These are phyloP conservation scores for Sinocyclocheilus rhinocerous DNA, from an alignment of 2,113 vertebrate species.

Conservation along the genomic window DNA sequence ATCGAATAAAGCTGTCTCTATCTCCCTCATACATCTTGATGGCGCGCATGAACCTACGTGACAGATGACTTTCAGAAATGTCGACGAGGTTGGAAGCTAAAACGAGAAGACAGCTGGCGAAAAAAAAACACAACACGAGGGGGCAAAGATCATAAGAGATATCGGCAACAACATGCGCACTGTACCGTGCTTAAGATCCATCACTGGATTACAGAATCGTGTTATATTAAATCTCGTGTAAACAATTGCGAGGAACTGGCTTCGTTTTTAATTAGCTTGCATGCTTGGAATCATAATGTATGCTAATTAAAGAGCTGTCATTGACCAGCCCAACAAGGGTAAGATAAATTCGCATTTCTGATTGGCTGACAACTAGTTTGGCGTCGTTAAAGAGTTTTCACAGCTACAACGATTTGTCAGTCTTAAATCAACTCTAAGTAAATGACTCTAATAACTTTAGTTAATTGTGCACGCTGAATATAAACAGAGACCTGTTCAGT, in stretches of 20 bases:
- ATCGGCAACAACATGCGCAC: background rate
- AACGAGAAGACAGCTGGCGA: constrained; percentile 8
- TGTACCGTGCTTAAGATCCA: constrained; percentile 4
- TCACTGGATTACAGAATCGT: background rate
- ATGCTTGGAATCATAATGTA: constrained; percentile 4
- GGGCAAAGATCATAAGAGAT: constrained; percentile 22
- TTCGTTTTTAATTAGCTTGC: constrained; percentile 7
- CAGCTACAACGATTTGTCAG: constrained; percentile 42
- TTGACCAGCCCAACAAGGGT: constrained; percentile 15
- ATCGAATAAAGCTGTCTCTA: constrained; percentile 44
- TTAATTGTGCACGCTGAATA: constrained; percentile 13
- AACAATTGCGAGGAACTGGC: constrained; percentile 19
- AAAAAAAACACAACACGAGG: background rate
- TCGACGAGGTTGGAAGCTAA: constrained; percentile 18
- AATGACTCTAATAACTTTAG: constrained; percentile 15
- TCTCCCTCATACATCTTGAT: constrained; percentile 28
- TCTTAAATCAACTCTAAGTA: constrained; percentile 45
- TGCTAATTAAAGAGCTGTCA: constrained; percentile 39
- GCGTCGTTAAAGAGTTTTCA: constrained; percentile 29
- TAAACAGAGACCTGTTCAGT: constrained; percentile 18
- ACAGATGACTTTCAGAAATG: constrained; percentile 45
- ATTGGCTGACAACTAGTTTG: constrained; percentile 33
- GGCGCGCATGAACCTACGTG: constrained; percentile 31
- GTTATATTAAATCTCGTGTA: constrained; percentile 11
- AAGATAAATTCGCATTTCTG: constrained; percentile 20